Conservation (phyloP, 2,113 vertebrate genomes). For the Saccopteryx bilineata region DNA sequence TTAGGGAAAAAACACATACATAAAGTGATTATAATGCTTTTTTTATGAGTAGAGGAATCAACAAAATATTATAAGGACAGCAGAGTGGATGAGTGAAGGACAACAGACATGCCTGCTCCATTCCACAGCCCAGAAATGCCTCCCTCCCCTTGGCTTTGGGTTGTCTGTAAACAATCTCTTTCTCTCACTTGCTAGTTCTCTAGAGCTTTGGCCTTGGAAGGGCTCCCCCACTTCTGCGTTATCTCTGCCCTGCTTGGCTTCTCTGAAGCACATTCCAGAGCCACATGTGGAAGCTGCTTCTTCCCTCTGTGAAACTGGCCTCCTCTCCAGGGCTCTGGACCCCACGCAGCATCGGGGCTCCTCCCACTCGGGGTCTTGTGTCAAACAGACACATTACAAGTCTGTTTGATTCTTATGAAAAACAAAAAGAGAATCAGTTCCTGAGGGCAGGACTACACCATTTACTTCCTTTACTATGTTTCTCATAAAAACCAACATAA, state of each 20-base stretch:
- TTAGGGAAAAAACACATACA: neutral
- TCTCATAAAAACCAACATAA: neutral
- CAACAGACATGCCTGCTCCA: neutral
- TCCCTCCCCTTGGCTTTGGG: neutral
- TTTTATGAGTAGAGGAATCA: neutral
- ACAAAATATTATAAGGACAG: neutral
- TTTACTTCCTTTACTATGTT: neutral
- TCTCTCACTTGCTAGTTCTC: neutral
- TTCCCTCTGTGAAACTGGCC: neutral
- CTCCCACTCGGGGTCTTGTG: neutral
- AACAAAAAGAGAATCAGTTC: neutral
- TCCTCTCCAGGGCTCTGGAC: neutral
- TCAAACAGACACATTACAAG: neutral
- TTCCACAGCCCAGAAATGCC: neutral
- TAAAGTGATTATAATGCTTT: neutral
- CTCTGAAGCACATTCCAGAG: neutral
- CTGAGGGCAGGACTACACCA: neutral
- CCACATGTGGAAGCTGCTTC: neutral
- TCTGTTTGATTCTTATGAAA: neutral
- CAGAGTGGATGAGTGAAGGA: neutral
- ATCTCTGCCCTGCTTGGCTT: neutral
- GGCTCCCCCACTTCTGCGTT: neutral
- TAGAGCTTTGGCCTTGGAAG: neutral
- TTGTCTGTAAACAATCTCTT: neutral
- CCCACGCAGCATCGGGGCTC: neutral